phyloP scores from a whole-genome alignment of 37 sponge, comb jelly and placozoan genomes.

The Spongilla lacustris region DNA sequence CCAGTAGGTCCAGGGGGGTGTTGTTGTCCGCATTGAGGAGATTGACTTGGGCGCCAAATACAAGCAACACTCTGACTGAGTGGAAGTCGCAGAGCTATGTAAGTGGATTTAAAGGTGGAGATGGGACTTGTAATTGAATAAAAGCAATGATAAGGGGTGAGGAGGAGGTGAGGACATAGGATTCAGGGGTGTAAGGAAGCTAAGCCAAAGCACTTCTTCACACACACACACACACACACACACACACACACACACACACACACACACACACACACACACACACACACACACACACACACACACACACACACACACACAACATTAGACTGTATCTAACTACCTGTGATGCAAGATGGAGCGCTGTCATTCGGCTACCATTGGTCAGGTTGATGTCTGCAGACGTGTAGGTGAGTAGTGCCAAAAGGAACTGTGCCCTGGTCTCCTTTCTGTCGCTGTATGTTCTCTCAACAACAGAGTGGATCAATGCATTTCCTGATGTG shows the following conservation, averaged over 20 bases:
- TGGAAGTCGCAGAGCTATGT: slow-evolving; percentile 21
- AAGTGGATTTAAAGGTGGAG: neutral
- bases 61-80: slow-evolving; percentile 13
- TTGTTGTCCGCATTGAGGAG: neutral
- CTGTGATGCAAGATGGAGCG: slow-evolving; percentile 26
- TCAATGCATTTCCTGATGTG: neutral
- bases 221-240: no score
- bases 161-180: neutral
- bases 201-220: no score
- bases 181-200: no score
- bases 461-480: slow-evolving; percentile 6
- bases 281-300: no score
- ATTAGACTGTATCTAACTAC: slow-evolving; percentile 4
- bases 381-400: neutral
- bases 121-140: neutral
- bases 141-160: neutral
- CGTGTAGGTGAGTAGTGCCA: slow-evolving; percentile 4
- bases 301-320: no score
- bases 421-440: neutral
- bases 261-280: no score
- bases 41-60: slow-evolving; percentile 27
- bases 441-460: neutral
- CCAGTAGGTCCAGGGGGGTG: slow-evolving; percentile 27
- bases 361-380: neutral
- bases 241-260: no score